Conservation (phyloP, 2,113 vertebrate genomes). For the Corvus hawaiiensis region DNA sequence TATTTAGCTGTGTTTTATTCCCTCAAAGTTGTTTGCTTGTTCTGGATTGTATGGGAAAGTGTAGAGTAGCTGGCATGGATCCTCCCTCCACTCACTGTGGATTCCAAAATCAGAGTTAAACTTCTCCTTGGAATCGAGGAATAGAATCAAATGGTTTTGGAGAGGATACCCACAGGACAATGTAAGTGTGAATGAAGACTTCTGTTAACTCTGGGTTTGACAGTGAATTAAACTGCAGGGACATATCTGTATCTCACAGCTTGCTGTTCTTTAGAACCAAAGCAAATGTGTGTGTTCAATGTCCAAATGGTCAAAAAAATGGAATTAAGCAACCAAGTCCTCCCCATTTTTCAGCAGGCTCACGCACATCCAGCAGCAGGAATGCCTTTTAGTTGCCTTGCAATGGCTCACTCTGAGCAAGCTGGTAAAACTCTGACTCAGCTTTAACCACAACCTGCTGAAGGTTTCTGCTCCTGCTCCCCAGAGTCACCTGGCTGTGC, state of each 20-base stretch:
- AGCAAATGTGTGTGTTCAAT: neutral
- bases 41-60: neutral
- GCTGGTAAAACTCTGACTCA: neutral
- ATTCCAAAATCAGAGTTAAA: neutral
- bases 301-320: neutral
- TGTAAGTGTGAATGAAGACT: neutral
- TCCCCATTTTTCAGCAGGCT: neutral
- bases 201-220: neutral
- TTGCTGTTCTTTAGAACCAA: neutral
- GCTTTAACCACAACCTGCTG: neutral
- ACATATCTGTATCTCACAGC: neutral
- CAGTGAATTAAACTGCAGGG: neutral
- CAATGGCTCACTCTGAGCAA: neutral
- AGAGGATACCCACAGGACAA: neutral
- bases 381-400: neutral
- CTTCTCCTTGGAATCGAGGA: neutral
- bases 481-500: neutral
- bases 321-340: neutral
- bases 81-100: neutral
- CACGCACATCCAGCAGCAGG: fast-evolving
- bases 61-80: neutral
- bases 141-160: neutral
- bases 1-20: neutral
- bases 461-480: neutral
- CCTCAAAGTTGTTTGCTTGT: neutral